phyloP scores from a whole-genome alignment of 2,113 vertebrate genomes.

The Talpa occidentalis region DNA sequence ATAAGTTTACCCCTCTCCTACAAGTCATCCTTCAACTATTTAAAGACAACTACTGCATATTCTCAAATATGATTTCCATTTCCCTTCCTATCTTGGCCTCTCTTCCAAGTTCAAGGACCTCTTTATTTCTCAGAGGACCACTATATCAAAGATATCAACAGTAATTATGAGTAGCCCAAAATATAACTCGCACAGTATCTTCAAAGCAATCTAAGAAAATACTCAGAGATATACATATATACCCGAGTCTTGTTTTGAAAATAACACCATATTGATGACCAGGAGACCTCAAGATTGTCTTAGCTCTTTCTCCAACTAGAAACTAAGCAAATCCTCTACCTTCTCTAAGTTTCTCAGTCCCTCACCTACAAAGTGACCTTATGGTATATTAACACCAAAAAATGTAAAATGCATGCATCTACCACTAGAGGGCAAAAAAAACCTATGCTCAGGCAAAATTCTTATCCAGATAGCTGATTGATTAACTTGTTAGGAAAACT shows the following conservation, averaged over 20 bases:
- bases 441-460: slow-evolving; percentile 31
- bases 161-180: slow-evolving; percentile 29
- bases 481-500: slow-evolving; percentile 32
- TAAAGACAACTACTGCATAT: background rate
- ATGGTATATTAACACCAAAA: background rate
- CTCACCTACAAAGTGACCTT: background rate
- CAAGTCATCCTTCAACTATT: background rate
- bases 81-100: background rate
- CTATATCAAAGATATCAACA: slow-evolving; percentile 41
- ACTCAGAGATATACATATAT: background rate
- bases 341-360: background rate
- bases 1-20: slow-evolving; percentile 30
- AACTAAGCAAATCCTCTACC: slow-evolving; percentile 30
- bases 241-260: background rate
- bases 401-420: slow-evolving; percentile 33
- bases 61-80: slow-evolving; percentile 37
- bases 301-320: background rate
- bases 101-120: slow-evolving; percentile 11
- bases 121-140: slow-evolving; percentile 34
- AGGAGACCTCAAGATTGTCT: background rate
- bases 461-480: background rate
- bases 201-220: slow-evolving; percentile 41
- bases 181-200: background rate
- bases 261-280: background rate
- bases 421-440: slow-evolving; percentile 72